A percentile compares a stretch with the other conserved stretches of the same genome.
phyloP scores from a whole-genome alignment of 2,888 invertebrate genomes.

The Drosophila atripex region DNA sequence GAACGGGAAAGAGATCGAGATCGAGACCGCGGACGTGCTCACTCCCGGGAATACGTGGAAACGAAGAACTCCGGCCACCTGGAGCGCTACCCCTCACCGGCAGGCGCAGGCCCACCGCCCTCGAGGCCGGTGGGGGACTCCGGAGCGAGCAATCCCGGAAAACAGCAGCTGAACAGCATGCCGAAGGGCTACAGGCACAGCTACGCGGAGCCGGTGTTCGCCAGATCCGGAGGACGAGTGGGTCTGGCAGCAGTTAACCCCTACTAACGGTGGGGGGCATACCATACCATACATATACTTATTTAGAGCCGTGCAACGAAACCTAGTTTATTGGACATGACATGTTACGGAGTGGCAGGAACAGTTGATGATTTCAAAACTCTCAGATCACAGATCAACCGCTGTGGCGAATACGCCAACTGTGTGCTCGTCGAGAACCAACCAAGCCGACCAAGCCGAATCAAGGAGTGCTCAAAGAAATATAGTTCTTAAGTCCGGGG shows the following conservation, averaged over 20 bases:
- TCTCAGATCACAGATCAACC: neutral
- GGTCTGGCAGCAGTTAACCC: constrained; percentile 84
- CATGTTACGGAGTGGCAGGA: constrained; percentile 1
- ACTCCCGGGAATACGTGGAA: constrained; percentile 63
- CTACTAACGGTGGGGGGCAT: constrained; percentile 58
- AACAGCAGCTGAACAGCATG: constrained; percentile 81
- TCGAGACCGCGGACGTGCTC: constrained; percentile 38
- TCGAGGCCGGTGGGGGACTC: constrained; percentile 43
- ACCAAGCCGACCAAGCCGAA: constrained; percentile 1
- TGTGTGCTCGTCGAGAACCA: neutral
- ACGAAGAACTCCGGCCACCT: constrained; percentile 52
- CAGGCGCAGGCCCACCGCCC: constrained; percentile 60
- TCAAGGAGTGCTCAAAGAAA: neutral
- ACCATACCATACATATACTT: neutral
- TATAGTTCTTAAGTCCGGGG: neutral
- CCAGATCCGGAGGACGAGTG: constrained; percentile 82
- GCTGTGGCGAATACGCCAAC: neutral
- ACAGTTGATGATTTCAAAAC: neutral
- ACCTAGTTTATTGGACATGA: constrained; percentile 33
- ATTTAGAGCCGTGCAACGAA: constrained; percentile 48
- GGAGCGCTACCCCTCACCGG: constrained; percentile 71
- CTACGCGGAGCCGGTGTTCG: constrained; percentile 83
- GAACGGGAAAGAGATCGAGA: neutral
- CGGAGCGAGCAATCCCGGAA: constrained; percentile 60
- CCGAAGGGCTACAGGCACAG: constrained; percentile 84